These are phyloP conservation scores for Epizoanthus scotinus DNA, from an alignment of 92 coral and sea anemone genomes.

Conservation along the genomic window DNA sequence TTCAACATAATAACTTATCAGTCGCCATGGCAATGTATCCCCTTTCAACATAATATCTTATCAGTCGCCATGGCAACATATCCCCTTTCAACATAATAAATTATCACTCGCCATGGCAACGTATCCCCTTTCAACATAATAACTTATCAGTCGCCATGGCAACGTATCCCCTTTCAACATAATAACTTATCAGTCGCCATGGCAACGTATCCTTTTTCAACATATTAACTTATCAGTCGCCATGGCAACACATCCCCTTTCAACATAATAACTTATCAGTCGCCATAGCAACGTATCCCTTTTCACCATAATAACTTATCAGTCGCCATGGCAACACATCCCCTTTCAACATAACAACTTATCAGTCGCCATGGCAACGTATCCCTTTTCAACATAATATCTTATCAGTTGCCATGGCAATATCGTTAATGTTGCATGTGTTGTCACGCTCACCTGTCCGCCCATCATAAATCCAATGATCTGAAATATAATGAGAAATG, in stretches of 20 bases:
- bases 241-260: background rate
- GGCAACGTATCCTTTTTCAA: background rate
- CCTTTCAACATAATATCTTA: background rate
- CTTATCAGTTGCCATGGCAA: background rate
- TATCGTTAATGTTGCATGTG: background rate
- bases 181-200: background rate
- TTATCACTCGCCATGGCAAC: background rate
- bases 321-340: background rate
- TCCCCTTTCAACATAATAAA: background rate
- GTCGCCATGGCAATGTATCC: background rate
- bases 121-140: background rate
- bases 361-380: background rate
- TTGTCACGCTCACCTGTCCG: constrained; percentile 15
- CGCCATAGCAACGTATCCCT: background rate
- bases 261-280: background rate
- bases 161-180: background rate
- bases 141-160: background rate
- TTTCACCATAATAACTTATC: background rate
- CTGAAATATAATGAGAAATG: background rate
- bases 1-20: background rate
- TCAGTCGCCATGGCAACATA: background rate
- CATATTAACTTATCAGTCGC: background rate
- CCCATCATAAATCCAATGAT: constrained; percentile 30
- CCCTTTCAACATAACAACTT: background rate
- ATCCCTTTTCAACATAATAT: background rate